Conservation (phyloP, 2,888 invertebrate genomes). For the Oithona nana region DNA sequence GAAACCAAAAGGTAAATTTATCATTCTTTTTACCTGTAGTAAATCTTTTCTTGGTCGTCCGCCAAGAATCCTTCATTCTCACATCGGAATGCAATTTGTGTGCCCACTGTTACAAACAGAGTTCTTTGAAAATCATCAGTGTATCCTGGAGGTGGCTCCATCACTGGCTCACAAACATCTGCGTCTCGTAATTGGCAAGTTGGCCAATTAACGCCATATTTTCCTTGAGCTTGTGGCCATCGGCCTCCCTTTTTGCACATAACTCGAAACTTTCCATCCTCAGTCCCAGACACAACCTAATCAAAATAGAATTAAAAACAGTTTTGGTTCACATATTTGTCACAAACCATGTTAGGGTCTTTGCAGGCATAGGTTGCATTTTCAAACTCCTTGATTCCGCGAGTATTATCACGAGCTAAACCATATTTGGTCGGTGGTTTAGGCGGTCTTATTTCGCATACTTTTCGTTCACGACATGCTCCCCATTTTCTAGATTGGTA, state of each 20-base stretch:
- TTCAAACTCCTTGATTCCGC: neutral
- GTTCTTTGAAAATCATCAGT: neutral
- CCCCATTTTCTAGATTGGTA: neutral
- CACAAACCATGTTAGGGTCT: neutral
- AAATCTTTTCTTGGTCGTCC: neutral
- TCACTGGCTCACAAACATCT: neutral
- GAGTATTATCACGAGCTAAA: neutral
- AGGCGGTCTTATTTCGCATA: neutral
- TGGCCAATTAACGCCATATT: neutral
- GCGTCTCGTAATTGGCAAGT: neutral
- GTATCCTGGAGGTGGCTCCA: neutral
- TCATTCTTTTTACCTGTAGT: neutral
- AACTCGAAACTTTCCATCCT: neutral
- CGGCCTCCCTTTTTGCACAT: neutral
- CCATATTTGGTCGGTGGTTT: neutral
- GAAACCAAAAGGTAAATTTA: too few relatives aligned
- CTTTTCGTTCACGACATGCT: neutral
- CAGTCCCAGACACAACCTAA: neutral
- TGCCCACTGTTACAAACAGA: neutral
- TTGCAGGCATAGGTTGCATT: neutral
- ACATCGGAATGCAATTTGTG: neutral
- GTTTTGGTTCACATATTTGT: too few relatives aligned
- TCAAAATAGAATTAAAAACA: too few relatives aligned
- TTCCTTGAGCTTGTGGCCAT: neutral
- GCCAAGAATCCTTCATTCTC: neutral